Base-by-base conservation (phyloP, 2,113 vertebrate genomes). In the Callorhinus ursinus region DNA sequence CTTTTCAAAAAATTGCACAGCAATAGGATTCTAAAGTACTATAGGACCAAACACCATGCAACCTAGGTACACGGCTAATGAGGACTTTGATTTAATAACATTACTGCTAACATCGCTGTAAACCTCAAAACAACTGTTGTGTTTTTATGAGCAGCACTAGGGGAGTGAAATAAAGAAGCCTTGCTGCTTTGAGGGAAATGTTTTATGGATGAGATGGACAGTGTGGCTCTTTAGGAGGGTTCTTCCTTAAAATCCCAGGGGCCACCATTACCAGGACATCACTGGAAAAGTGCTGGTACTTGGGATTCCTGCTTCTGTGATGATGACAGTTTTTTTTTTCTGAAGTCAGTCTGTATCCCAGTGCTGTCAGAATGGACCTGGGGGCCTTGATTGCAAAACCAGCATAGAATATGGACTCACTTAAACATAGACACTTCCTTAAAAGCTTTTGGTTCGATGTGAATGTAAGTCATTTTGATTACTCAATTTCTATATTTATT, bases 401-500 rank as follows among this genome's bases (percentile, higher is more conserved):
- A 82, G 67, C 3, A 1, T 9, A 90, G 97, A 90, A 93, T 90
- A 76, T 85, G 91, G 91, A 97, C 31, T 10, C 96, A 96, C 93
- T 98, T 96, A 96, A 57, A 95, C 94, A 92, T 12, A 87, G 93
- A 95, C 90, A 97, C 86, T 89, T 98, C 98, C 79, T 94, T 98
- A 97, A 98, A 96, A 28, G 98, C 97, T 96, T 98, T 97, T 5
- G 82, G 97, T 97, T 98, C 85, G 10, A 87, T 93, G 96, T 4
- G 0, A 71, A 69, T 5, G 46, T 83, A 97, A 98, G 97, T 98
- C 98, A 97, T 96, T 96, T 97, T 65, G 88, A 98, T 96, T 97
- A 97, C 96, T 95, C 97, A 95, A 96, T 98, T 96, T 97, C 93
- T 97, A 61, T 92, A 85, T 98, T 98, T 97, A 97, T 98, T 98